Conservation (phyloP, 2,797 vertebrate species). For the Sparus aurata region DNA sequence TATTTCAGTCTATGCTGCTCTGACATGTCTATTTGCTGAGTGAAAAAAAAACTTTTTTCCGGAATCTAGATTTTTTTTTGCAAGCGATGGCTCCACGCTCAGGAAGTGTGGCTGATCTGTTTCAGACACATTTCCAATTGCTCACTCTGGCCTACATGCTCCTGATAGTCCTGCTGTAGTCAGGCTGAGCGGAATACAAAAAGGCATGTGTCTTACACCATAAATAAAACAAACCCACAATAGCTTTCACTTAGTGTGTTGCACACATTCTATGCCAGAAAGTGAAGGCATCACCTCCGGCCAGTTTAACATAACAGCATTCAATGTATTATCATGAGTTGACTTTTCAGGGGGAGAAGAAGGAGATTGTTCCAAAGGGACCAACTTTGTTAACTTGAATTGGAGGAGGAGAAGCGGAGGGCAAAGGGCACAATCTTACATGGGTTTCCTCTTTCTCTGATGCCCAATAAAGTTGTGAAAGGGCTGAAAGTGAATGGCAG, state of each 20-base stretch:
- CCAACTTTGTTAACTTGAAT: constrained; percentile 61
- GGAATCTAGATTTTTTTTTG: constrained; percentile 42
- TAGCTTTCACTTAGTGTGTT: constrained; percentile 32
- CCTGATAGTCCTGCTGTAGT: constrained; percentile 30
- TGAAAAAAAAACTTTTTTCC: constrained; percentile 43
- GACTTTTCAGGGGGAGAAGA: constrained; percentile 60
- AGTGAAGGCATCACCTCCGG: constrained; percentile 35
- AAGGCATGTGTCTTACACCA: constrained; percentile 31
- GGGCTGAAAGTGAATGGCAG: constrained; percentile 79
- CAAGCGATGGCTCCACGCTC: constrained; percentile 17
- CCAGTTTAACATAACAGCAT: constrained; percentile 69
- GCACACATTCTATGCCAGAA: constrained; percentile 15
- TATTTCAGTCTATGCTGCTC: constrained; percentile 69
- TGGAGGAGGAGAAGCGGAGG: constrained; percentile 75
- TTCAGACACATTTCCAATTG: constrained; percentile 32
- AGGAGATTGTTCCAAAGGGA: constrained; percentile 61
- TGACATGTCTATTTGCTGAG: constrained; percentile 64
- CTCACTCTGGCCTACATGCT: constrained; percentile 2
- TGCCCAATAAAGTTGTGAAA: constrained; percentile 85
- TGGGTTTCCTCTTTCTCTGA: constrained; percentile 81
- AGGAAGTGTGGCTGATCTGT: constrained; percentile 49
- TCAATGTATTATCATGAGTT: constrained; percentile 53
- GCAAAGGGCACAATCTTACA: constrained; percentile 82
- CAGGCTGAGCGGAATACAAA: constrained; percentile 13
- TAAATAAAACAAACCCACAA: constrained; percentile 47